Evolutionary conservation across 2,888 invertebrate genomes (phyloP), one percentile per base, ranked within the genome.

Genomic region (Ophioninae sp.): DNA sequence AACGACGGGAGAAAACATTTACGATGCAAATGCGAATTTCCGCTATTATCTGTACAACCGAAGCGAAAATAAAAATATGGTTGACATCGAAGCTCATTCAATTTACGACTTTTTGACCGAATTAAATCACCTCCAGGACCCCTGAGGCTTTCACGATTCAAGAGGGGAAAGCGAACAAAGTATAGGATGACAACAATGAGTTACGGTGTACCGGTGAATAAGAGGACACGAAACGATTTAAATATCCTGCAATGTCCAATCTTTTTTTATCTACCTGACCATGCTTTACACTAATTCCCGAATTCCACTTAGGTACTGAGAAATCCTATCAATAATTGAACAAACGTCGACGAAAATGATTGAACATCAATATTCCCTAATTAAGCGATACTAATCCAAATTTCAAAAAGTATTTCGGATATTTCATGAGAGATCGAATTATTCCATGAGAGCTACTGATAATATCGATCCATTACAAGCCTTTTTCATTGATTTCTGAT

Each of bases 181-280:
- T 84, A 86, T 56, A 85, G 83, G 74, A 64, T 83, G 68, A 83
- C 85, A 89, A 88, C 89, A 90, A 90, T 90, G 90, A 89, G 86
- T 89, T 89, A 89, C 88, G 88, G 50, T 50, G 3, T 17, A 88
- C 87, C n/a, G 50, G 10, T 73, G 80, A 80, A 87, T 79, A 88
- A 57, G 23, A 88, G 87, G 84, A 88, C 88, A 62, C 86, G 85
- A 83, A 86, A 82, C 87, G 86, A 90, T 90, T 90, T 90, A 88
- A 89, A 89, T 89, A 87, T 87, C 85, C 85, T 87, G 37, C n/a
- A 62, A 68, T 90, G 89, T 89, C 89, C 88, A 88, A 87, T 81
- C 68, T 83, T 85, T 85, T 82, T 83, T 84, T 80, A 86, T 84
- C 82, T 59, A 17, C 23, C 62, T 50, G 37, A 56, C 77, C 61